These are phyloP conservation scores for Clarias laeviceps DNA, from an alignment of 2,797 vertebrate genomes.

Conservation along the genomic window DNA sequence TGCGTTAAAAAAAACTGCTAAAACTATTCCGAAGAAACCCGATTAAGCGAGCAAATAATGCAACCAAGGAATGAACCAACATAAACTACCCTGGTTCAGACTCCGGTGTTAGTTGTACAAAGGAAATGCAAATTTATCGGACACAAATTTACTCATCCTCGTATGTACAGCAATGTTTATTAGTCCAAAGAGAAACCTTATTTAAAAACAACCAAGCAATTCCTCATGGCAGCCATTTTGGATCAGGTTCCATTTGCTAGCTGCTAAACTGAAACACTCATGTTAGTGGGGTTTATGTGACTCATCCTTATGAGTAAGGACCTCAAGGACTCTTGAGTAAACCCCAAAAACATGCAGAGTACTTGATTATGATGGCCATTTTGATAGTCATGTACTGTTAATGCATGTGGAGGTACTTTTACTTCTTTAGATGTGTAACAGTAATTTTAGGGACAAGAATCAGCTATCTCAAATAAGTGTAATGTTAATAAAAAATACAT, in stretches of 20 bases:
- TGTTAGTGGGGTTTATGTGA: not conserved
- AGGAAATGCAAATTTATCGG: not conserved
- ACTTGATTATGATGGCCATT: not conserved
- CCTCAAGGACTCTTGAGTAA: not conserved
- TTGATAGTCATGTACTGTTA: not conserved
- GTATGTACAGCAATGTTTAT: not conserved
- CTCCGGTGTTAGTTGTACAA: not conserved
- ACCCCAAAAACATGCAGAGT: not conserved
- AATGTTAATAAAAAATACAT: not conserved
- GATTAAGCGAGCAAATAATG: not conserved
- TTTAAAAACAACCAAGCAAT: not conserved
- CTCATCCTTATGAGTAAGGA: not conserved
- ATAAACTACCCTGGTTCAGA: not conserved
- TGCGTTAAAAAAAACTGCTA: not conserved
- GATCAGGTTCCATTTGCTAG: not conserved
- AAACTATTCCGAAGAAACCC: not conserved
- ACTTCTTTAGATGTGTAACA: not conserved
- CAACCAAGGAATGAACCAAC: not conserved
- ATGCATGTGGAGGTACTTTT: not conserved
- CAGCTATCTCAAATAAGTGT: not conserved
- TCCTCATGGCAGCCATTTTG: not conserved
- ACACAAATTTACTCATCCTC: not conserved
- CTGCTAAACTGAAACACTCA: not conserved
- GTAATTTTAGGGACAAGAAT: not conserved
- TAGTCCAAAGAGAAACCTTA: not conserved